Percentiles rank a stretch among this genome's conserved stretches.
Evolutionary conservation across 2,113 vertebrate genomes (phyloP).

Genomic region (Beaufortia kweichowensis): DNA sequence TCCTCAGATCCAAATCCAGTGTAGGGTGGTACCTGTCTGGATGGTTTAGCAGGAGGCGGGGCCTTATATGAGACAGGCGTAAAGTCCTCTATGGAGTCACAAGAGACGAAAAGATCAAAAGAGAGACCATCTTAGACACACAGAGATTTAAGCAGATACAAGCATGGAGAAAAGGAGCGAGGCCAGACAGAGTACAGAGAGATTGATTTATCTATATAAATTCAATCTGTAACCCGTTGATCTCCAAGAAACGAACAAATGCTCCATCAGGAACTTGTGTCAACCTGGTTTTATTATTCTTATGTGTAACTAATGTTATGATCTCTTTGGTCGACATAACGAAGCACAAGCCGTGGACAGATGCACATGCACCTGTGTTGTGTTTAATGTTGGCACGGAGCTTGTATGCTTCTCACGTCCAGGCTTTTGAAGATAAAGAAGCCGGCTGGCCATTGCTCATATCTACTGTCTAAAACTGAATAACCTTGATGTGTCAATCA

Average conservation of each 20-base stretch:
- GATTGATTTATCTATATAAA: slow-evolving; percentile 56
- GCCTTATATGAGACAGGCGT: slow-evolving; percentile 77
- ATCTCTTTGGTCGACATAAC: slow-evolving; percentile 47
- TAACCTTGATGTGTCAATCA: slow-evolving; percentile 21
- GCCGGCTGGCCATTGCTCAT: slow-evolving; percentile 29
- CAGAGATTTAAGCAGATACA: slow-evolving; percentile 34
- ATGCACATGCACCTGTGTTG: slow-evolving; percentile 45
- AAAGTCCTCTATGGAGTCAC: slow-evolving; percentile 78
- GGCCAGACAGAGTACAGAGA: slow-evolving; percentile 40
- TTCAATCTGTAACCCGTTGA: slow-evolving; percentile 56
- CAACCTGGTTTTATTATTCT: slow-evolving; percentile 39
- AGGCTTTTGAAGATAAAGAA: slow-evolving; percentile 37
- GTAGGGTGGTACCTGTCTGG: slow-evolving; percentile 80
- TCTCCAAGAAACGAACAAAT: slow-evolving; percentile 53
- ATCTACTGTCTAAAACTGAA: slow-evolving; percentile 43
- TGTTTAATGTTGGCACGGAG: slow-evolving; percentile 54
- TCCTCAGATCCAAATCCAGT: slow-evolving; percentile 92
- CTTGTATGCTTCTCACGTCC: slow-evolving; percentile 10
- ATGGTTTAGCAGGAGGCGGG: slow-evolving; percentile 66
- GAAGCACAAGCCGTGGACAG: slow-evolving; percentile 42
- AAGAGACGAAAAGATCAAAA: slow-evolving; percentile 19
- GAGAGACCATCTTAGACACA: slow-evolving; percentile 45
- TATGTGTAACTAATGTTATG: slow-evolving; percentile 64
- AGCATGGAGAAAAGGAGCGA: slow-evolving; percentile 35
- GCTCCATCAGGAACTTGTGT: slow-evolving; percentile 60